Evolutionary conservation across 2,888 invertebrate genomes (phyloP).

Genomic region (Synanthedon tipuliformis): DNA sequence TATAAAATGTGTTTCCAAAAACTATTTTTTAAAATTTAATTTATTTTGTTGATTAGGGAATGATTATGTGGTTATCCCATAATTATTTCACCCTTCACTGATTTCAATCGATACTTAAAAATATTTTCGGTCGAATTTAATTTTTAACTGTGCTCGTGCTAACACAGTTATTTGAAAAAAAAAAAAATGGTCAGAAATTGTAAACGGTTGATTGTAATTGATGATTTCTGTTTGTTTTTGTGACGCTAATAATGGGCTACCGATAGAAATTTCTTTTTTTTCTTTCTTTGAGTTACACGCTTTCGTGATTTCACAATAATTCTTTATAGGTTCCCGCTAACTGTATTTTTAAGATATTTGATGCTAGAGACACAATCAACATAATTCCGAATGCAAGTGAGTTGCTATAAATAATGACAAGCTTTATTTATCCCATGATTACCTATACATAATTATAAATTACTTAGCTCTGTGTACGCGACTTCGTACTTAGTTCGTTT

Average conservation of each 20-base stretch:
- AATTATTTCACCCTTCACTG: slow-evolving; percentile 21
- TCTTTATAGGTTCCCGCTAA: not conserved
- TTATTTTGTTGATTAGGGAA: too few relatives aligned
- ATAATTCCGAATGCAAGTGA: too few relatives aligned
- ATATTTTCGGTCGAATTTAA: slow-evolving; percentile 3
- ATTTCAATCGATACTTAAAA: slow-evolving; percentile 14
- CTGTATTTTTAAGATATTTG: not conserved
- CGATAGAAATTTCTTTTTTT: slow-evolving; percentile 9
- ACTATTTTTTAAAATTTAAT: too few relatives aligned
- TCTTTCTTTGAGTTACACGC: slow-evolving; percentile 10
- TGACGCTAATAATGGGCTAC: slow-evolving; percentile 15
- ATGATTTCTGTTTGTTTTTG: slow-evolving; percentile 24
- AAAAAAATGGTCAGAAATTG: slow-evolving; percentile 8
- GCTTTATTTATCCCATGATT: too few relatives aligned
- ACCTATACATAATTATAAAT: too few relatives aligned
- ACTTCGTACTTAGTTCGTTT: too few relatives aligned
- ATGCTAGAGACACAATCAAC: too few relatives aligned
- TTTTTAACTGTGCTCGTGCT: slow-evolving; percentile 7
- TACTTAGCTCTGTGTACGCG: too few relatives aligned
- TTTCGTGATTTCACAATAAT: slow-evolving; percentile 1
- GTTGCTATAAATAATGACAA: too few relatives aligned
- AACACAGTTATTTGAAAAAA: slow-evolving; percentile 5
- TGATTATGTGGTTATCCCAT: slow-evolving; percentile 1
- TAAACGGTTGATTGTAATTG: slow-evolving; percentile 18
- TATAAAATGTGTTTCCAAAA: too few relatives aligned